A percentile compares a stretch with the other conserved stretches of the same genome.
Evolutionary conservation across 1,140 invertebrate genomes (phyloP).

Genomic region (Drosophila sproati): DNA sequence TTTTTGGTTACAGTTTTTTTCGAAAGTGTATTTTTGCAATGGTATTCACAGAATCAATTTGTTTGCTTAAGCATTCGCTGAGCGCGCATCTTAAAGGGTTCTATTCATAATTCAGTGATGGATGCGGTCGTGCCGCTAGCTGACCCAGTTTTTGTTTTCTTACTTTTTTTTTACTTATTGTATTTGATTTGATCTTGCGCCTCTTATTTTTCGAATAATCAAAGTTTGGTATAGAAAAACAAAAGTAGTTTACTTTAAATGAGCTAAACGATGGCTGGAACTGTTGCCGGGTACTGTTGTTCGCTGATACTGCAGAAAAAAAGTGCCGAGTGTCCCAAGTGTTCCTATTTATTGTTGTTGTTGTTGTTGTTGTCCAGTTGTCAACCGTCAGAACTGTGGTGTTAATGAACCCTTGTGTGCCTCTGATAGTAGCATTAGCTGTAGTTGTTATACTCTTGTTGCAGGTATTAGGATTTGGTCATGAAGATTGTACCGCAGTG

Average conservation of each 20-base stretch:
- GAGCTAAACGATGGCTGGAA: neutral
- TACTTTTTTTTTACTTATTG: constrained; percentile 11
- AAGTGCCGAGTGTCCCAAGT: neutral
- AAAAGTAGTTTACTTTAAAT: constrained; percentile 59
- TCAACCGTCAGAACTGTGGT: constrained; percentile 23
- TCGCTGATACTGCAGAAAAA: neutral
- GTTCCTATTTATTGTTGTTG: constrained; percentile 5
- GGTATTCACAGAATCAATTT: constrained; percentile 27
- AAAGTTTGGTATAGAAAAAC: constrained; percentile 49
- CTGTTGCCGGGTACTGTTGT: neutral
- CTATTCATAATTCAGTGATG: constrained; percentile 14
- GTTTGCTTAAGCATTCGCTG: constrained; percentile 26
- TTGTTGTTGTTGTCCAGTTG: constrained; percentile 49
- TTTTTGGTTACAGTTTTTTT: neutral
- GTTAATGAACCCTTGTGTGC: constrained; percentile 78
- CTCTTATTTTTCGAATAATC: constrained; percentile 27
- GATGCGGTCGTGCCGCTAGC: constrained; percentile 22
- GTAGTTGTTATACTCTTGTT: constrained; percentile 19
- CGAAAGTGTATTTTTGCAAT: neutral
- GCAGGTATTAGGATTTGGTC: too few species aligned
- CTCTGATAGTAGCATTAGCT: constrained; percentile 19
- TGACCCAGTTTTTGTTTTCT: constrained; percentile 61
- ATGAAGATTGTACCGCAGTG: too few species aligned
- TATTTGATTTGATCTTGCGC: constrained; percentile 3
- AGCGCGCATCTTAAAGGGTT: constrained; percentile 20